Conservation (phyloP, 2,797 vertebrate species). For the Tokudaia muenninki region DNA sequence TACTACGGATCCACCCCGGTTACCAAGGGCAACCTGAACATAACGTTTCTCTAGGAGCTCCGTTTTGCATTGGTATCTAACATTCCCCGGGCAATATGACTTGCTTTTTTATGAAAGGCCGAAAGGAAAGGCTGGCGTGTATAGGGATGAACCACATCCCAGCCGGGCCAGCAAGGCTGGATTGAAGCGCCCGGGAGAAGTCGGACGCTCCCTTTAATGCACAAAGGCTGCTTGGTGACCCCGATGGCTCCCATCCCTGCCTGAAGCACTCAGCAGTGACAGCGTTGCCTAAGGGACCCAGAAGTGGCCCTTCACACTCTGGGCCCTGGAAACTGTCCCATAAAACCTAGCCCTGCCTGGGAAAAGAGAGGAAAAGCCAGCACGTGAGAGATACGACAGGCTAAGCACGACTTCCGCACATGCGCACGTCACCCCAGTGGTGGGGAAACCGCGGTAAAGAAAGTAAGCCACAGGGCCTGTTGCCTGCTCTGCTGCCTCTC, state of each 20-base stretch:
- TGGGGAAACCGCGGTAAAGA: not conserved
- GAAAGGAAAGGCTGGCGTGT: not conserved
- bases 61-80: fast-evolving
- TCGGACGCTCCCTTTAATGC: fast-evolving
- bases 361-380: not conserved
- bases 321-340: not conserved
- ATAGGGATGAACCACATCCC: not conserved
- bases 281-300: not conserved
- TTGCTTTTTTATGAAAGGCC: not conserved
- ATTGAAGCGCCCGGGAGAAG: no score
- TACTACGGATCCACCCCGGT: not conserved
- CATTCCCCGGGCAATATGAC: fast-evolving
- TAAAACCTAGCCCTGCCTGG: not conserved
- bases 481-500: fast-evolving
- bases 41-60: not conserved
- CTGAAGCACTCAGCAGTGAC: fast-evolving
- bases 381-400: not conserved
- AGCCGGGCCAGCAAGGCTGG: not conserved
- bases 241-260: not conserved
- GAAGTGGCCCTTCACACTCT: not conserved
- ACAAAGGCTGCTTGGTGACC: no score
- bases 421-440: fast-evolving
- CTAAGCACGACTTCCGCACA: not conserved
- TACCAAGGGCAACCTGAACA: fast-evolving
- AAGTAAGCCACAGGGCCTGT: fast-evolving